Evolutionary conservation across 2,797 vertebrate species (phyloP), one percentile per base, ranked within the genome.

Genomic region (Champsocephalus esox): DNA sequence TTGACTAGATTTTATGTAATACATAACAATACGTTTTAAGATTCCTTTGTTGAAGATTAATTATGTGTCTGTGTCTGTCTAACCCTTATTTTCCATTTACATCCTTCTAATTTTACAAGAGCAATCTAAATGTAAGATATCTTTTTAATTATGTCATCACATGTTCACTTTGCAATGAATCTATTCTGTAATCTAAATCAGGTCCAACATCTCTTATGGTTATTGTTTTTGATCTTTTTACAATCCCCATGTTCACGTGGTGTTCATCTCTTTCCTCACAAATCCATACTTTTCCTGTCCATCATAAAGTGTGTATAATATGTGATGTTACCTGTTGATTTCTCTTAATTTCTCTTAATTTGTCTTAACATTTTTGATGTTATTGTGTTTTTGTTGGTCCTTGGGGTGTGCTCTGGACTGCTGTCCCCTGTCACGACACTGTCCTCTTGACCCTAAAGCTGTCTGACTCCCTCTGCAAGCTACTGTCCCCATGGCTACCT

Each of bases 401-500:
- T 91, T 16, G 92, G 94, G 94, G 93, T 89, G 88, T 90, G 93
- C 92, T 91, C 92, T 88, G 92, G 94, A 93, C 92, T 93, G 92
- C 91, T 92, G 90, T 84, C 90, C 89, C 90, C 86, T 85, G 83
- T 91, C 84, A 88, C 82, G 69, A 89, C 88, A 85, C 88, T 93
- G 87, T 92, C 88, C 91, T 93, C 90, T 90, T 86, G 90, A 93
- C 86, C 93, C 94, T 90, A 91, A 93, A 93, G 92, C 91, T 93
- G 89, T 88, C 92, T 92, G 90, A 91, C 89, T 92, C 89, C 93
- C 92, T 92, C 93, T 93, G 91, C 93, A 92, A 93, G 87, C 92
- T 92, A 71, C 88, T 94, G 90, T 94, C 80, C 85, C 92, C 93
- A 94, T 94, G 92, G 92, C 93, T 92, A 94, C 93, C 92, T 92